Percentiles rank a stretch among this genome's conserved stretches.
These are phyloP conservation scores for Diachrysia chrysitis DNA, from an alignment of 2,888 invertebrate genomes.

Conservation along the genomic window DNA sequence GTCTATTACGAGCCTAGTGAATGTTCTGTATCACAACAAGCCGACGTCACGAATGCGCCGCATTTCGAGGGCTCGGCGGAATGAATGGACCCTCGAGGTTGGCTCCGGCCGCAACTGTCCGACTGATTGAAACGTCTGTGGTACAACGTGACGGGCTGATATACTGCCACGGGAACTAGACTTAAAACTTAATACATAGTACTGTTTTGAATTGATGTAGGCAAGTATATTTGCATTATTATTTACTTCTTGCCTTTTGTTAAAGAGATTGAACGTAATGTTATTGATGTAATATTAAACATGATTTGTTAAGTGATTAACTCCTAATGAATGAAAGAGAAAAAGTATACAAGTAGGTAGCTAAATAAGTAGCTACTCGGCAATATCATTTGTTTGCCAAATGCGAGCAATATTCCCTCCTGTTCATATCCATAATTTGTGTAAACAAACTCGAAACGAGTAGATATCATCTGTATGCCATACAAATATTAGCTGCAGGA, in stretches of 20 bases:
- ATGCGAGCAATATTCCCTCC: neutral
- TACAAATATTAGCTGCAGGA: constrained; percentile 1
- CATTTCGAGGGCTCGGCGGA: neutral
- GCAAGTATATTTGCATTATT: neutral
- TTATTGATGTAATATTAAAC: neutral
- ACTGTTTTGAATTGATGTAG: neutral
- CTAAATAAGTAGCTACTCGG: neutral
- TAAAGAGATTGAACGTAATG: neutral
- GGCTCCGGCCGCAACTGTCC: constrained; percentile 1
- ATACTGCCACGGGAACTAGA: neutral
- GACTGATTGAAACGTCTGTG: constrained; percentile 1
- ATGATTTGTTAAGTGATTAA: neutral
- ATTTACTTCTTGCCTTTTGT: neutral
- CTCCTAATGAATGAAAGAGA: neutral
- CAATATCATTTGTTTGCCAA: neutral
- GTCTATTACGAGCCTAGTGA: neutral
- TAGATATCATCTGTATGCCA: neutral
- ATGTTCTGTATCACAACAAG: neutral
- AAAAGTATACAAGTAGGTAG: constrained; percentile 1
- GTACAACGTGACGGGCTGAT: constrained; percentile 4
- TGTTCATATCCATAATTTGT: neutral
- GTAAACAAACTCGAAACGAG: neutral
- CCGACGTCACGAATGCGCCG: neutral
- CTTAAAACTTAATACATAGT: neutral
- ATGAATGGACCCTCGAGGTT: neutral